Base-by-base conservation (phyloP, 2,797 vertebrate species). In the Sebastes trivittatus region DNA sequence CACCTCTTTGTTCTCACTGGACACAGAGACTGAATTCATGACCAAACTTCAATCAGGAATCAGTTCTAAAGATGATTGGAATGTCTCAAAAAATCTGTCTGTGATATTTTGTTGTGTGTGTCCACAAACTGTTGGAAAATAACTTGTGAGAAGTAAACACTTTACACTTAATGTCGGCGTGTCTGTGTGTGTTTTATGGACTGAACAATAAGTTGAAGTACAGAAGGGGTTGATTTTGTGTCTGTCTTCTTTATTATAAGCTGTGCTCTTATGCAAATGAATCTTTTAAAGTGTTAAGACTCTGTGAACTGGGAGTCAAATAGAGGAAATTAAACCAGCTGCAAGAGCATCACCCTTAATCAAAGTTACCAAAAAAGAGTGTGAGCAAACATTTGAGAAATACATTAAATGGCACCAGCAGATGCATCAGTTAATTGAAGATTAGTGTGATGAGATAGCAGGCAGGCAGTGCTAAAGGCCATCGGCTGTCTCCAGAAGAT, bases 61-160 rank as follows among this genome's bases (percentile, higher is more conserved):
- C 23, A 23, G 42, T 76, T 84, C 78, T 64, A 76, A 58, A 81
- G 70, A 78, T 63, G 55, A 77, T 13, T 64, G 69, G 72, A 77
- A 81, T 69, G 68, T 88, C 72, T 62, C 49, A 38, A 79, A 85
- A 85, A 71, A 71, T 59, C 75, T 85, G 80, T 88, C 58, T 30
- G 85, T 80, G 76, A 80, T 78, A 38, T 87, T 83, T 78, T 89
- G 65, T 84, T 87, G 61, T 89, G 58, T 89, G 58, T 90, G 83
- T 91, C 77, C 64, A 87, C 62, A 82, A 91, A 86, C 52, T 86
- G 82, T 88, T 87, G 80, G 83, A 86, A 88, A 89, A 86, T 77
- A 82, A 87, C 77, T 71, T 89, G 89, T 92, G 79, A 92, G 80
- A 92, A 93, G 89, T 94, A 93, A 94, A 95, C 84, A 91, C 82